Evolutionary conservation across 2,888 invertebrate genomes (phyloP).

Genomic region (Cotesia congregata): DNA sequence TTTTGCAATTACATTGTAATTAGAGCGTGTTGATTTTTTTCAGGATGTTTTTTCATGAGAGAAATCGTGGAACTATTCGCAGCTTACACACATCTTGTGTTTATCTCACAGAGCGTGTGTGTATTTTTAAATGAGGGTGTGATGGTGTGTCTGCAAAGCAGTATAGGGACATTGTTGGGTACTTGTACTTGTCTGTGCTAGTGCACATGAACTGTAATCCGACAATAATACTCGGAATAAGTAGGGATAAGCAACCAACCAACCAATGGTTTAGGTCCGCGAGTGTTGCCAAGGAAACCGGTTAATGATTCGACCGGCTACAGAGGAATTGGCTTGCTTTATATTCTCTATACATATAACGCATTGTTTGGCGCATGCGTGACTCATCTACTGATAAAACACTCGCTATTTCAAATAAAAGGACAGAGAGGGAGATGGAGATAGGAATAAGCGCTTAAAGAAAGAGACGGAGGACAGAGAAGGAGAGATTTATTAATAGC

Average conservation of each 20-base stretch:
- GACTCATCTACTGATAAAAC: conserved; percentile 5
- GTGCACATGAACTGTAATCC: conserved; percentile 1
- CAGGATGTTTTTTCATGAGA: neutral
- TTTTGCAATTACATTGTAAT: neutral
- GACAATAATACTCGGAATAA: conserved; percentile 25
- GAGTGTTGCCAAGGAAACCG: conserved; percentile 69
- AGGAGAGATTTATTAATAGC: neutral
- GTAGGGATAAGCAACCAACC: conserved; percentile 58
- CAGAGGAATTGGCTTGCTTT: conserved; percentile 66
- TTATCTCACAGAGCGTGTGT: conserved; percentile 9
- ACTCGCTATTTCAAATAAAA: conserved; percentile 2
- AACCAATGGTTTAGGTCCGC: conserved; percentile 65
- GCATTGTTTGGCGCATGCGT: conserved; percentile 36
- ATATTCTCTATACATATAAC: conserved; percentile 7
- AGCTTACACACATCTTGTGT: conserved; percentile 1
- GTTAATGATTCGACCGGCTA: conserved; percentile 70
- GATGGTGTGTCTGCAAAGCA: neutral
- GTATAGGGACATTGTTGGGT: neutral
- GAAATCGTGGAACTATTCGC: conserved; percentile 28
- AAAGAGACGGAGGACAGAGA: neutral
- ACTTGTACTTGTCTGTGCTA: conserved; percentile 2
- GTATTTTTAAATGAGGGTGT: neutral
- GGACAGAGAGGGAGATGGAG: conserved; percentile 10
- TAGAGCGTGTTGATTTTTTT: neutral
- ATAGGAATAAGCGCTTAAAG: neutral